Conservation (phyloP, 2,797 vertebrate species). For the Aeoliscus strigatus region DNA sequence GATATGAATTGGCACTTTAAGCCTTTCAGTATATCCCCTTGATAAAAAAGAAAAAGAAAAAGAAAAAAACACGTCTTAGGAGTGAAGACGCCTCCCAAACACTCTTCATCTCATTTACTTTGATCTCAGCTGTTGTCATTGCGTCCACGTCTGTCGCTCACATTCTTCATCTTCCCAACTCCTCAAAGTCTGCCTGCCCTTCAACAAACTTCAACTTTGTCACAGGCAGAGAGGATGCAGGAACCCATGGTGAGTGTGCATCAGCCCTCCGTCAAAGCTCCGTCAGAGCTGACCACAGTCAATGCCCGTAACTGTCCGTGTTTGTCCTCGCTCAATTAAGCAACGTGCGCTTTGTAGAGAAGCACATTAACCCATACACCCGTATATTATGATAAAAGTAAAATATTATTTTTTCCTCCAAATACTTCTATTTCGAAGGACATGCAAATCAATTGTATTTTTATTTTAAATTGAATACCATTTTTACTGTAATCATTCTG, state of each 20-base stretch:
- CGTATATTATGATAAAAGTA: too few species aligned
- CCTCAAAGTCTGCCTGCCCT: constrained; percentile 45
- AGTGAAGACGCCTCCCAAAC: constrained; percentile 57
- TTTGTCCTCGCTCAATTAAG: too few species aligned
- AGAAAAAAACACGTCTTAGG: constrained; percentile 33
- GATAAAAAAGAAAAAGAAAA: constrained; percentile 68
- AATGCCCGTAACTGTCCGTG: too few species aligned
- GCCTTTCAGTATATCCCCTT: constrained; percentile 35
- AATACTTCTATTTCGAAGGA: too few species aligned
- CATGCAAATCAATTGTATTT: too few species aligned
- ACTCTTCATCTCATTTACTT: constrained; percentile 54
- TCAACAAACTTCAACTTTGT: constrained; percentile 43
- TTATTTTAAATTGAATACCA: too few species aligned
- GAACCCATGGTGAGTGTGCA: constrained; percentile 6
- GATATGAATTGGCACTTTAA: constrained; percentile 39
- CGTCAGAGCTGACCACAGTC: too few species aligned
- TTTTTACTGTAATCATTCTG: too few species aligned
- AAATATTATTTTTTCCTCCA: too few species aligned
- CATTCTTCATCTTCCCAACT: constrained; percentile 3
- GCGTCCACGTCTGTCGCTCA: constrained; percentile 30
- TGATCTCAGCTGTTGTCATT: constrained; percentile 54
- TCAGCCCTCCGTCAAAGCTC: constrained; percentile 14
- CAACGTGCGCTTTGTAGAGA: too few species aligned
- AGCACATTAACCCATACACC: too few species aligned
- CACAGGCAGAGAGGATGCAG: constrained; percentile 6